phyloP scores from a whole-genome alignment of 2,888 invertebrate genomes.

The Embidobia sp. region DNA sequence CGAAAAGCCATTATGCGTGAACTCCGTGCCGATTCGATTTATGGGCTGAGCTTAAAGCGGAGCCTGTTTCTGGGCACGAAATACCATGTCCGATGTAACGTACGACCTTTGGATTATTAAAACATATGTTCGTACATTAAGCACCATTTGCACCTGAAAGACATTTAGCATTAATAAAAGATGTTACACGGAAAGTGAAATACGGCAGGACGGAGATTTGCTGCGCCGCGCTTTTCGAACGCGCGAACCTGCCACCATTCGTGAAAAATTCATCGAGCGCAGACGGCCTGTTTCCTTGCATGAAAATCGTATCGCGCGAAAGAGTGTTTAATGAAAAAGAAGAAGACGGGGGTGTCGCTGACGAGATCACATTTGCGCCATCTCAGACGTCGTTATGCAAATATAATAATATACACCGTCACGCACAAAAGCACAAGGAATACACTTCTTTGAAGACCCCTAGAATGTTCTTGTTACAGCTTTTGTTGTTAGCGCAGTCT shows the following conservation, averaged over 20 bases:
- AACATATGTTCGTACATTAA: slow-evolving; percentile 54
- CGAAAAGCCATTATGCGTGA: slow-evolving; percentile 76
- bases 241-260: neutral
- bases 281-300: slow-evolving; percentile 12
- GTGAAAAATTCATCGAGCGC: no score
- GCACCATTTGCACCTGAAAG: slow-evolving; percentile 39
- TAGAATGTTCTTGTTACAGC: slow-evolving; percentile 38
- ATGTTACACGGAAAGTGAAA: slow-evolving; percentile 35
- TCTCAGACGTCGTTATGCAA: slow-evolving; percentile 21
- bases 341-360: no score
- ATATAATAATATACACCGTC: slow-evolving; percentile 30
- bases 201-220: slow-evolving; percentile 16
- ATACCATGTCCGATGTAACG: slow-evolving; percentile 39
- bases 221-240: neutral
- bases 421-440: slow-evolving; percentile 22
- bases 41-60: slow-evolving; percentile 47
- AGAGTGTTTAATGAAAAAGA: neutral
- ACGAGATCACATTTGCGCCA: slow-evolving; percentile 15
- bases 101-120: slow-evolving; percentile 46
- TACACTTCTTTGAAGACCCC: slow-evolving; percentile 35
- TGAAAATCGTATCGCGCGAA: neutral
- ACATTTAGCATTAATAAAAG: slow-evolving; percentile 46
- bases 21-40: slow-evolving; percentile 60
- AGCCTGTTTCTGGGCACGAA: slow-evolving; percentile 40
- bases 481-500: slow-evolving; percentile 52